Conservation (phyloP, 2,888 invertebrate species). For the Cenopis cana region DNA sequence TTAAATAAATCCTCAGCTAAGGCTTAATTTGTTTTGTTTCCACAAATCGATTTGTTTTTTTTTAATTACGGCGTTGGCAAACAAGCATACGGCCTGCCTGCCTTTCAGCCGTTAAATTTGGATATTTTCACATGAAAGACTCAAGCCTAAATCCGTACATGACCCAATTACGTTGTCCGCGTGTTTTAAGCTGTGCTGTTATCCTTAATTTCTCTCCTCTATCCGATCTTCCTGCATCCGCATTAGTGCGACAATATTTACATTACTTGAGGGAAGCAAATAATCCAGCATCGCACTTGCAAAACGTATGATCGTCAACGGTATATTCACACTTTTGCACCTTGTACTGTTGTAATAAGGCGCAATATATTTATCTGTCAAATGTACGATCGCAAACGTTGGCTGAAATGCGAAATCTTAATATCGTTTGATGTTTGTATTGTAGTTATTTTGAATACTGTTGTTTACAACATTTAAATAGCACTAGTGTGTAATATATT, state of each 20-base stretch:
- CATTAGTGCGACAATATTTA: constrained; percentile 59
- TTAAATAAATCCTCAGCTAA: too few relatives aligned
- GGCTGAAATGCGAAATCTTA: constrained; percentile 7
- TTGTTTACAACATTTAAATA: neutral
- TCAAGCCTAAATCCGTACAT: too few relatives aligned
- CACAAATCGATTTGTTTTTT: neutral
- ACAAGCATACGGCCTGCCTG: too few relatives aligned
- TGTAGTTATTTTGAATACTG: constrained; percentile 4
- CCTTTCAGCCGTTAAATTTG: too few relatives aligned
- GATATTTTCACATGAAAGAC: too few relatives aligned
- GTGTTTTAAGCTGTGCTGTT: neutral
- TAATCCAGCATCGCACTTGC: constrained; percentile 55
- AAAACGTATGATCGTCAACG: constrained; percentile 52
- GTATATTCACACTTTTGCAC: neutral
- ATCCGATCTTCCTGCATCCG: constrained; percentile 18
- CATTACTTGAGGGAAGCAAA: constrained; percentile 61
- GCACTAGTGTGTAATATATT: too few relatives aligned
- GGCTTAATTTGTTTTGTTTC: too few relatives aligned
- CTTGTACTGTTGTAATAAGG: neutral
- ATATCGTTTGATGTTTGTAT: constrained; percentile 3
- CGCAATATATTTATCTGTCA: neutral
- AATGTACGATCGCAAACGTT: neutral
- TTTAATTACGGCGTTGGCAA: too few relatives aligned
- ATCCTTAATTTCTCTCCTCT: neutral
- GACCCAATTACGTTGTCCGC: neutral